Conservation (phyloP, 2,113 vertebrate species). For the Tor tambroides region DNA sequence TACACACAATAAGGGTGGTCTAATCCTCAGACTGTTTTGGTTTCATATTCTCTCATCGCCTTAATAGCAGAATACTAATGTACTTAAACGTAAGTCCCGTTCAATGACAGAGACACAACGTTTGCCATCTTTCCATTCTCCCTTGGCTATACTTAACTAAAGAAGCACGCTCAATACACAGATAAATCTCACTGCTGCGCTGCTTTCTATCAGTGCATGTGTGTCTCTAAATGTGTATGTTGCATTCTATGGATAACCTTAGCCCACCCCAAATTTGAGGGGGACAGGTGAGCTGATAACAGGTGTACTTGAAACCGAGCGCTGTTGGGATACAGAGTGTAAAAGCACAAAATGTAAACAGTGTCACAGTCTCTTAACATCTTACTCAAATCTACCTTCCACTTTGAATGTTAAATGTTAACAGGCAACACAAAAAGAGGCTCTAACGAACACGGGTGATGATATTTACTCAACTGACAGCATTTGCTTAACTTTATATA, state of each 20-base stretch:
- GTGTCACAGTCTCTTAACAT: not conserved
- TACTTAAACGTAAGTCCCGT: conserved; percentile 51
- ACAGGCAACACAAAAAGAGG: not conserved
- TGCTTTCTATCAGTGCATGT: not conserved
- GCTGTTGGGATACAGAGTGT: not conserved
- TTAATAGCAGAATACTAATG: conserved; percentile 50
- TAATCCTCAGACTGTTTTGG: conserved; percentile 48
- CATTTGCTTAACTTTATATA: conserved; percentile 13
- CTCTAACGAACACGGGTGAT: conserved; percentile 11
- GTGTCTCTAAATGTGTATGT: not conserved
- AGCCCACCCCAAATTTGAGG: conserved; percentile 24
- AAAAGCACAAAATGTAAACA: conserved; percentile 17
- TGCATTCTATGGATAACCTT: not conserved
- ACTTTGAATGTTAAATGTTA: conserved; percentile 38
- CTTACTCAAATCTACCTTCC: conserved; percentile 16
- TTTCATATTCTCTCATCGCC: conserved; percentile 55
- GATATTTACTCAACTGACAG: conserved; percentile 33
- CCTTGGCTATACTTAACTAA: conserved; percentile 1
- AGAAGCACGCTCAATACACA: not conserved
- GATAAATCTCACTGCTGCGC: not conserved
- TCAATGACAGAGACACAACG: conserved; percentile 55
- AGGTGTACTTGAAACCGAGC: not conserved
- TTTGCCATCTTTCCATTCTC: conserved; percentile 39
- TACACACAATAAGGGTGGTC: conserved; percentile 41
- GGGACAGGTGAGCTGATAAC: not conserved